A percentile compares a stretch with the other conserved stretches of the same genome.
Evolutionary conservation across 2,797 vertebrate species (phyloP).

Genomic region (Nannoperca australis): DNA sequence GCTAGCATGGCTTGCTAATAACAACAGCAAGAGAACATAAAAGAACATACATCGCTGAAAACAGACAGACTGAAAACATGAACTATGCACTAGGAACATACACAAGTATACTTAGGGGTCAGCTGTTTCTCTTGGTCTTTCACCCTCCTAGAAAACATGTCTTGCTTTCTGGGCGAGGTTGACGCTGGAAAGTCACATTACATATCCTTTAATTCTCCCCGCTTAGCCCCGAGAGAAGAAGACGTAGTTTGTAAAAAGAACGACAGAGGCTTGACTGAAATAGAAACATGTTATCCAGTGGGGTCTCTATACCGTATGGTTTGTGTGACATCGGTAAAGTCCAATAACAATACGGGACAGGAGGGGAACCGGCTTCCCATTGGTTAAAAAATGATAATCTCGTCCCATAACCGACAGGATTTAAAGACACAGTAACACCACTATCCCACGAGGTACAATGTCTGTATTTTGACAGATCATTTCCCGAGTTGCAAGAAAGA

Average conservation of each 20-base stretch:
- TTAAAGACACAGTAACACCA: constrained; percentile 77
- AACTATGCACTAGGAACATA: constrained; percentile 68
- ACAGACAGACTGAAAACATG: constrained; percentile 3
- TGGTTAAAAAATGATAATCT: constrained; percentile 51
- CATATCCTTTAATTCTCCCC: constrained; percentile 63
- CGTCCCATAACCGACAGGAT: constrained; percentile 31
- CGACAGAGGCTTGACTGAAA: constrained; percentile 63
- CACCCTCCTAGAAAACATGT: constrained; percentile 85
- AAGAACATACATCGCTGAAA: constrained; percentile 10
- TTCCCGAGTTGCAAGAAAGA: not conserved
- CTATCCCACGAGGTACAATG: not conserved
- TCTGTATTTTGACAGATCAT: not conserved
- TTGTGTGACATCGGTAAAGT: constrained; percentile 50
- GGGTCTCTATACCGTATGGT: constrained; percentile 31
- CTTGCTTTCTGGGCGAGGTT: constrained; percentile 68
- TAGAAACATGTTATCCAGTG: constrained; percentile 55
- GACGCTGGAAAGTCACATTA: constrained; percentile 75
- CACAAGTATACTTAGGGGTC: constrained; percentile 85
- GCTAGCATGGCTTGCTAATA: constrained; percentile 68
- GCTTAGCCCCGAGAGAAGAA: constrained; percentile 47
- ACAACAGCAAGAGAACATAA: constrained; percentile 31
- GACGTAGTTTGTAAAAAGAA: constrained; percentile 29
- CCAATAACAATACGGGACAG: constrained; percentile 69
- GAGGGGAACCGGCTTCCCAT: constrained; percentile 42
- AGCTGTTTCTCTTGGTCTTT: constrained; percentile 80